Base-by-base conservation (phyloP, 2,888 invertebrate genomes). In the Molorchus minor region DNA sequence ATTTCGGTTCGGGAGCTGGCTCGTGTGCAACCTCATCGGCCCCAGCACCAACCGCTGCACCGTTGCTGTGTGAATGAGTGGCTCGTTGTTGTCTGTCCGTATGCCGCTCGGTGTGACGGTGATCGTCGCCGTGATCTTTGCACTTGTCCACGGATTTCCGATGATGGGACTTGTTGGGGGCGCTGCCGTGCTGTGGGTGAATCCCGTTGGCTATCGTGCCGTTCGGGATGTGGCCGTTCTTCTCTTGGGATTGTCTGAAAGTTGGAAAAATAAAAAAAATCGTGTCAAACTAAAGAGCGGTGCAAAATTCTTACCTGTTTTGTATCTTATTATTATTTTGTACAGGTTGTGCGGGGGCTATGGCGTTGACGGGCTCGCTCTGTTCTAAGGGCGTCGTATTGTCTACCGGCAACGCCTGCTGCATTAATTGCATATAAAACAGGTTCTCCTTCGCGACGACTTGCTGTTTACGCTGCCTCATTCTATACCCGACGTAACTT, bases 381-480 rank as follows among this genome's bases (percentile, higher is more conserved):
- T 64, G 64, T 38, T 69, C 67, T 40, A 47, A 56, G 10, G 46
- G 63, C 33, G 65, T 67, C 45, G 75, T 62, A 60, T 77, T 69
- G 62, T 76, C 81, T 33, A 87, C 84, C 43, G 96, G 96, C 79
- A 97, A 82, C 71, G 97, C 96, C 82, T 96, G 92, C 75, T 92
- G 89, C 83, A 97, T 84, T 72, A 97, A 85, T 82, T 95, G 93
- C 85, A 93, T 88, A 81, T 96, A 96, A 84, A 96, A 95, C 82
- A 95, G 93, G 83, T 97, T 97, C 82, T 95, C 94, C 82, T 92
- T 93, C 65, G 95, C 91, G 71, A 98, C 96, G 79, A 94, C 94
- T 75, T 91, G 88, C 83, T 97, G 96, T 78, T 92, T 91, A 69
- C 95, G 87, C 87, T 93, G 87, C 78, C 95, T 87, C 86, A 96